phyloP scores from a whole-genome alignment of 1,140 invertebrate genomes.

The Drosophila yakuba region DNA sequence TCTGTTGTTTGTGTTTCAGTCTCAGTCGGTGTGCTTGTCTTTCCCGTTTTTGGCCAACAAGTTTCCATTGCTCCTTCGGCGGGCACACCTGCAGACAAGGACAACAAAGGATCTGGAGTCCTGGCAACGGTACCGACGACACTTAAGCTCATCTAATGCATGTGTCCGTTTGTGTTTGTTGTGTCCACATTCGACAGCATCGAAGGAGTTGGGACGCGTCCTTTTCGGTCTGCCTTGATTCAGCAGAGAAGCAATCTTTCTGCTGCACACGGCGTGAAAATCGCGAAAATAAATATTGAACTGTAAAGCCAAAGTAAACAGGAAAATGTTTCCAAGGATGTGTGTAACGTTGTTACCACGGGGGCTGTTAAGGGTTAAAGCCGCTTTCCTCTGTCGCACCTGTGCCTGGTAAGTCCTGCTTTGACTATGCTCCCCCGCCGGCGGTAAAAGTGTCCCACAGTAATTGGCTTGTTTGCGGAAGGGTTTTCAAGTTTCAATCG shows the following conservation, averaged over 20 bases:
- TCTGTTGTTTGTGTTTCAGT: constrained; percentile 31
- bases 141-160: constrained; percentile 80
- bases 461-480: constrained; percentile 64
- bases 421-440: constrained; percentile 17
- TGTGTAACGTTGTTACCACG: constrained; percentile 17
- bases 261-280: constrained; percentile 71
- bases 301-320: constrained; percentile 84
- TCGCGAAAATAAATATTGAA: constrained; percentile 84
- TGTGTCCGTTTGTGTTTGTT: constrained; percentile 77
- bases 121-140: constrained; percentile 41
- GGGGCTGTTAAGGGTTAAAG: constrained; percentile 51
- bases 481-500: constrained; percentile 31
- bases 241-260: constrained; percentile 60
- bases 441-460: constrained; percentile 42
- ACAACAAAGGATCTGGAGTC: constrained; percentile 22
- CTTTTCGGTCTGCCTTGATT: constrained; percentile 30
- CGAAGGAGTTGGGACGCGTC: constrained; percentile 31
- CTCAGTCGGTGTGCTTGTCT: constrained; percentile 66
- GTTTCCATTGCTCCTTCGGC: constrained; percentile 50
- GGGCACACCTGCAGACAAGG: constrained; percentile 73
- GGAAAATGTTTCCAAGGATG: constrained; percentile 40
- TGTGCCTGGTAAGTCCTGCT: constrained; percentile 37
- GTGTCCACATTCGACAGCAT: constrained; percentile 64
- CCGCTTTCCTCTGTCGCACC: constrained; percentile 30
- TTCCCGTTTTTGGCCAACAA: constrained; percentile 81